phyloP scores from a whole-genome alignment of 2,113 vertebrate genomes.

The Lamprologus sp. region DNA sequence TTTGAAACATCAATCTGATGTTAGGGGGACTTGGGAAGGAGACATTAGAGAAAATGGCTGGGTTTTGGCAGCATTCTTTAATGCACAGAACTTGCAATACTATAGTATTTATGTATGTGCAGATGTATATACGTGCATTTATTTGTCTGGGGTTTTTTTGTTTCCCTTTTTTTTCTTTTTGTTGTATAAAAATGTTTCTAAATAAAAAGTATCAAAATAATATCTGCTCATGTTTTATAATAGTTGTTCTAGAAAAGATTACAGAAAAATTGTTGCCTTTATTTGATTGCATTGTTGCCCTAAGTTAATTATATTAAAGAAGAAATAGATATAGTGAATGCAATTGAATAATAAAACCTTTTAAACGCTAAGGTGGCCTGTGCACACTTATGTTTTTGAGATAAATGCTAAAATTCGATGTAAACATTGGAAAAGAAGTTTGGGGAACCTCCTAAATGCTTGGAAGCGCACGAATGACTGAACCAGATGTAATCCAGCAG shows the following conservation, averaged over 20 bases:
- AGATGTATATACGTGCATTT: neutral
- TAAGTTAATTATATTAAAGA: neutral
- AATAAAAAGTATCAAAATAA: neutral
- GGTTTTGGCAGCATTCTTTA: neutral
- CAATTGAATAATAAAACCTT: neutral
- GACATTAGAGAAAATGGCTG: neutral
- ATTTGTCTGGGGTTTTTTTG: fast-evolving
- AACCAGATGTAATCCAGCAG: neutral
- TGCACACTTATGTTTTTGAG: neutral
- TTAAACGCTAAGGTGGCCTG: neutral
- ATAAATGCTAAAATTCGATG: neutral
- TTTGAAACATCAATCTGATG: neutral
- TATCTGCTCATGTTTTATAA: neutral
- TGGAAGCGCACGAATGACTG: neutral
- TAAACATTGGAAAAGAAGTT: neutral
- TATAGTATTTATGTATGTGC: neutral
- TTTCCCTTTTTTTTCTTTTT: neutral
- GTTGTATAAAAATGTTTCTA: neutral
- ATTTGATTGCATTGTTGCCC: neutral
- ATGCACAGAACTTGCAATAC: neutral
- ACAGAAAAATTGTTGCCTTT: neutral
- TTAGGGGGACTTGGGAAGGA: neutral
- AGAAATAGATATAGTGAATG: neutral
- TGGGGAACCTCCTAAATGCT: neutral
- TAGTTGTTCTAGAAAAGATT: neutral